Percentiles rank a stretch among this genome's conserved stretches.
Conservation (phyloP, 2,888 invertebrate species). For the Operophtera brumata region DNA sequence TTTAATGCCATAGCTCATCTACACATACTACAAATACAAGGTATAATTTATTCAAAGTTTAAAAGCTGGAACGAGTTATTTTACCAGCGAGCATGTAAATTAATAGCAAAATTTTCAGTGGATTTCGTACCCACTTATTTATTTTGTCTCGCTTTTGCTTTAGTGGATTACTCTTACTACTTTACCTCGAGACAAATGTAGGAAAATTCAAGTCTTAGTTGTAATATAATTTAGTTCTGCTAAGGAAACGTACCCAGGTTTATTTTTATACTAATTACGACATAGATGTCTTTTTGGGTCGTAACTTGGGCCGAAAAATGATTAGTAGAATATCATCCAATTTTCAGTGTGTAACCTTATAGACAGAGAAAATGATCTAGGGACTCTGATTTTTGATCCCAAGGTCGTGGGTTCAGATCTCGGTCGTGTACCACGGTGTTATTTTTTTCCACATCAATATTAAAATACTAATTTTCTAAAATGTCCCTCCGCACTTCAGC, state of each 20-base stretch:
- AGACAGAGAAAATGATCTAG: too few species aligned
- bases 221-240: conserved; percentile 9
- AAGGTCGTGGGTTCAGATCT: too few species aligned
- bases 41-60: background rate
- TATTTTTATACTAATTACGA: background rate
- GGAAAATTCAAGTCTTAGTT: conserved; percentile 8
- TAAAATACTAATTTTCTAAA: too few species aligned
- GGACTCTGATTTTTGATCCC: too few species aligned
- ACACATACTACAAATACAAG: too few species aligned
- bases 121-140: conserved; percentile 13
- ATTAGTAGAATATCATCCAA: too few species aligned
- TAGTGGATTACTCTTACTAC: conserved; percentile 24
- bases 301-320: too few species aligned
- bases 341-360: too few species aligned
- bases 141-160: conserved; percentile 22
- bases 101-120: conserved; percentile 14
- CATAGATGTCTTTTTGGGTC: background rate
- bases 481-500: too few species aligned
- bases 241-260: conserved; percentile 4
- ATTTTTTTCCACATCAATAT: too few species aligned
- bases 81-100: conserved; percentile 7
- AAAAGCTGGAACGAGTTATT: conserved; percentile 6
- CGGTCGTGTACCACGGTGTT: too few species aligned
- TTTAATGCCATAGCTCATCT: too few species aligned
- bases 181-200: conserved; percentile 17